Evolutionary conservation across 2,113 vertebrate genomes (phyloP).

Genomic region (Cygnus buccinator): DNA sequence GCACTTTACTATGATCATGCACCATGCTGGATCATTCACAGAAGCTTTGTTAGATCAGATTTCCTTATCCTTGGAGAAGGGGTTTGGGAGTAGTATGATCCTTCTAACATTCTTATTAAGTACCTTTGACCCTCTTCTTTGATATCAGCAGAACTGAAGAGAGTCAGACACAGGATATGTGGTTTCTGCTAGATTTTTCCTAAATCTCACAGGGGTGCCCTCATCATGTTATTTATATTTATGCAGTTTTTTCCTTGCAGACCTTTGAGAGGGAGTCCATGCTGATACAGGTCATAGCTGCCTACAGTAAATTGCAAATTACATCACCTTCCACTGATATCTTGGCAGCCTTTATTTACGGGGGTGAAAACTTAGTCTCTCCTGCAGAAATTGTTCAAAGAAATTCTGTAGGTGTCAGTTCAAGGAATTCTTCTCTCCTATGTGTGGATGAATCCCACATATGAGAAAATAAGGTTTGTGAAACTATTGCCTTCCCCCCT

Average conservation of each 20-base stretch:
- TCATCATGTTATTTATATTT: background rate
- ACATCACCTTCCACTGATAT: background rate
- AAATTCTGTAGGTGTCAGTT: conserved; percentile 49
- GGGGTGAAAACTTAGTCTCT: background rate
- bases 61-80: background rate
- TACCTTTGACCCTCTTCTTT: background rate
- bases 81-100: background rate
- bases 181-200: background rate
- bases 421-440: conserved; percentile 37
- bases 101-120: background rate
- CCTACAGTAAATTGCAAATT: background rate
- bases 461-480: conserved; percentile 21
- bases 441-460: conserved; percentile 7
- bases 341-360: conserved; percentile 15
- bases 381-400: background rate
- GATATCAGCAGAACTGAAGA: background rate
- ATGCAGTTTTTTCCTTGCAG: background rate
- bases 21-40: background rate
- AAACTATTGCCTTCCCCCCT: conserved; percentile 27
- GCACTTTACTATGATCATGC: background rate
- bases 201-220: background rate
- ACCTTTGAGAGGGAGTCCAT: background rate
- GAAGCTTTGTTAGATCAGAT: background rate
- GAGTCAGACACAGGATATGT: background rate
- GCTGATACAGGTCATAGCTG: background rate